Percentiles rank a stretch among this genome's conserved stretches.
Conservation (phyloP, 1,140 invertebrate genomes). For the Bombus terrestris region DNA sequence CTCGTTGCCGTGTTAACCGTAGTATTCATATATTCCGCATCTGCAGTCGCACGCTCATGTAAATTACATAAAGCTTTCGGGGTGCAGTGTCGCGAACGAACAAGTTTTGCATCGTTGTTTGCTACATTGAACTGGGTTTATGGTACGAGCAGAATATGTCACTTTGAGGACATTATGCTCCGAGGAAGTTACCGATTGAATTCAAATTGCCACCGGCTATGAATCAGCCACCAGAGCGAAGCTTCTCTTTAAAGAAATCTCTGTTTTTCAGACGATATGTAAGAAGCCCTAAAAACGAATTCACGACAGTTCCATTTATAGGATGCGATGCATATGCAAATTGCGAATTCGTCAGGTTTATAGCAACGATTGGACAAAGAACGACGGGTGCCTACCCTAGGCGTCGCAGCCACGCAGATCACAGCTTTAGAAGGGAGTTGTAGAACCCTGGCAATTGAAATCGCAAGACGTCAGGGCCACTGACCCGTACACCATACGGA, state of each 20-base stretch:
- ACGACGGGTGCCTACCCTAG: too few species aligned
- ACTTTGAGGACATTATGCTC: neutral
- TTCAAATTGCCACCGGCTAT: neutral
- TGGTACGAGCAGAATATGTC: neutral
- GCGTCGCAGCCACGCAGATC: too few species aligned
- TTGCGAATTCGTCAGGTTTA: too few species aligned
- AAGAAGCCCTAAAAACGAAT: too few species aligned
- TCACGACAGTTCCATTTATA: too few species aligned
- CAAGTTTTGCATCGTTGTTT: neutral
- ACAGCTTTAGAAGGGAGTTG: too few species aligned
- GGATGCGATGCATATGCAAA: too few species aligned
- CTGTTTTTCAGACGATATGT: too few species aligned
- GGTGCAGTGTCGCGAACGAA: neutral
- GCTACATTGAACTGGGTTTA: neutral
- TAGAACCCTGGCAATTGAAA: too few species aligned
- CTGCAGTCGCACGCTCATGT: constrained; percentile 4
- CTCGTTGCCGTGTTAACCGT: neutral
- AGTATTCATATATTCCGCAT: constrained; percentile 6
- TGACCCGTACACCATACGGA: too few species aligned
- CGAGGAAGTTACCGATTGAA: neutral
- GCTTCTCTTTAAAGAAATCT: neutral
- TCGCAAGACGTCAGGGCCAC: too few species aligned
- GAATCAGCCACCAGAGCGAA: neutral
- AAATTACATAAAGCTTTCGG: constrained; percentile 3
- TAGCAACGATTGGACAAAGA: too few species aligned